Conservation (phyloP, 2,888 invertebrate genomes). For the Monochamus alternatus region DNA sequence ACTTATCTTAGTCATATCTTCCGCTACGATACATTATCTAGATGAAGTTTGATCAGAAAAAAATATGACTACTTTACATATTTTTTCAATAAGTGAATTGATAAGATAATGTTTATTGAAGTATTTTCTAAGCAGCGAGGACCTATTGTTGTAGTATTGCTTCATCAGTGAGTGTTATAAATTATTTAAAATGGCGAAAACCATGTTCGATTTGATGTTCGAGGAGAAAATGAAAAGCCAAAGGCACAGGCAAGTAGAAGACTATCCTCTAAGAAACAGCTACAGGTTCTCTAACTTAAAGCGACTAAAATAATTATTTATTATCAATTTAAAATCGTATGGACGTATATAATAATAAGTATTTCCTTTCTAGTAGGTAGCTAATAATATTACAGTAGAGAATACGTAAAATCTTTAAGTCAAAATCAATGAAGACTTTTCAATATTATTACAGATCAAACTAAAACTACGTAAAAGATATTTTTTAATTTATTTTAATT, state of each 20-base stretch:
- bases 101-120: constrained; percentile 37
- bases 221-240: constrained; percentile 44
- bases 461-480: too few species aligned
- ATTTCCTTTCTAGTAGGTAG: too few species aligned
- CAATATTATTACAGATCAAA: too few species aligned
- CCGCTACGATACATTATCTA: constrained; percentile 5
- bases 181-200: constrained; percentile 46
- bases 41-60: constrained; percentile 23
- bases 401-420: too few species aligned
- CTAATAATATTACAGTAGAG: too few species aligned
- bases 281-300: not conserved
- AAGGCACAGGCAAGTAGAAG: constrained; percentile 48
- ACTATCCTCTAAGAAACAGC: not conserved
- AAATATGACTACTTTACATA: constrained; percentile 26
- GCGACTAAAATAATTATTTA: too few species aligned
- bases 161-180: constrained; percentile 14
- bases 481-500: too few species aligned
- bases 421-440: too few species aligned
- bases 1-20: constrained; percentile 6
- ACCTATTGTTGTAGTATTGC: constrained; percentile 17
- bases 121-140: constrained; percentile 19
- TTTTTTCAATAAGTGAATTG: constrained; percentile 25
- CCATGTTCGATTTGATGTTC: constrained; percentile 46
- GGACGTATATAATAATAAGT: too few species aligned
- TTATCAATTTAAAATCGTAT: too few species aligned